These are phyloP conservation scores for Trichosurus vulpecula DNA, from an alignment of 2,797 vertebrate species.

Conservation along the genomic window DNA sequence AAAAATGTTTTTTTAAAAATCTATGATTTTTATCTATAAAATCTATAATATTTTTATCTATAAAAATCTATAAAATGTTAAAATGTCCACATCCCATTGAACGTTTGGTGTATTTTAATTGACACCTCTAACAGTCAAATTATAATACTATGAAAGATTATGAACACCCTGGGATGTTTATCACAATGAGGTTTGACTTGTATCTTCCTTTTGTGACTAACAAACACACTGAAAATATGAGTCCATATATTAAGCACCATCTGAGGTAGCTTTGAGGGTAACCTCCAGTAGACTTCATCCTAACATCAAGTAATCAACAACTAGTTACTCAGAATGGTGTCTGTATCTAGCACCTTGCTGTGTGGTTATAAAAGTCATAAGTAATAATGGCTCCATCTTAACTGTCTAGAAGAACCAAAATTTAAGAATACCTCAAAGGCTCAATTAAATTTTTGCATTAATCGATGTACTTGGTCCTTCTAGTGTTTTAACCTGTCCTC, in stretches of 20 bases:
- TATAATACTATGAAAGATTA: not conserved
- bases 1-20: slow-evolving; percentile 41
- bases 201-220: slow-evolving; percentile 2
- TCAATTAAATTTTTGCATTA: not conserved
- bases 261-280: not conserved
- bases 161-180: not conserved
- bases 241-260: not conserved
- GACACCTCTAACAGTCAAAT: not conserved
- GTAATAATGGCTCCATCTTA: not conserved
- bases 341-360: not conserved
- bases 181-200: slow-evolving; percentile 2
- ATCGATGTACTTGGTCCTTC: not conserved
- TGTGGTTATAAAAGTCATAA: not conserved
- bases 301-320: not conserved
- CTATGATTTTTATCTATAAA: too few relatives aligned
- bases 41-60: too few relatives aligned
- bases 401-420: not conserved
- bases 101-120: not conserved
- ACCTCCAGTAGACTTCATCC: slow-evolving; percentile 9
- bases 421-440: not conserved
- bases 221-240: slow-evolving; percentile 4
- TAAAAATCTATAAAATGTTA: not conserved
- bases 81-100: not conserved
- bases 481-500: not conserved
- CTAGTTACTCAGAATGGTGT: not conserved